Evolutionary conservation across 2,888 invertebrate species (phyloP).

Genomic region (Mesorhabditis spiculigera): DNA sequence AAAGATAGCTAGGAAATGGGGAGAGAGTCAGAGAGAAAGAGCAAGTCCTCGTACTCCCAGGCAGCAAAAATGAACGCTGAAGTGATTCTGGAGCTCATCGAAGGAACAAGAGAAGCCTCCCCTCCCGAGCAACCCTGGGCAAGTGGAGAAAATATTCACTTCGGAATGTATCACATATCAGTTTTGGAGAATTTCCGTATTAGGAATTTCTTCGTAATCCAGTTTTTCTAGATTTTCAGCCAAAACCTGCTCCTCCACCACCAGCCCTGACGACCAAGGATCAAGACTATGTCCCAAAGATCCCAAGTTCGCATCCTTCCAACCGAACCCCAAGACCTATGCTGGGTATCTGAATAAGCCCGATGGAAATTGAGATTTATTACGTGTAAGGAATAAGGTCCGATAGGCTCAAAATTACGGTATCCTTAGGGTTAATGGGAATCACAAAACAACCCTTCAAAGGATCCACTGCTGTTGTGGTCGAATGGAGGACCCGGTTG

Average conservation of each 20-base stretch:
- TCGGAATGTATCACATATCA: no score
- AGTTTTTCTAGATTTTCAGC: background rate
- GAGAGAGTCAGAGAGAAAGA: no score
- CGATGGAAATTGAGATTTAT: background rate
- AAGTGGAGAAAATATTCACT: background rate
- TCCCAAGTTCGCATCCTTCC: background rate
- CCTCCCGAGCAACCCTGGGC: slow-evolving; percentile 1
- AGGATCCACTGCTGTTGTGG: slow-evolving; percentile 61
- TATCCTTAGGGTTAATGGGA: slow-evolving; percentile 59
- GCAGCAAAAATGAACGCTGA: slow-evolving; percentile 2
- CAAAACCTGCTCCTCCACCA: slow-evolving; percentile 5
- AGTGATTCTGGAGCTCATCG: background rate
- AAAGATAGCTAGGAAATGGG: no score
- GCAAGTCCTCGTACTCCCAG: background rate
- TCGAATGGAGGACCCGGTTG: slow-evolving; percentile 63
- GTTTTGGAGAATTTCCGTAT: background rate
- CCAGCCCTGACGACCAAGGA: background rate
- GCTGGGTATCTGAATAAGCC: background rate
- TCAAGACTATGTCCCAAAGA: background rate
- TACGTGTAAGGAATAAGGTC: background rate
- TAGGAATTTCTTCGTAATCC: background rate
- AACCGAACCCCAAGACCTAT: background rate
- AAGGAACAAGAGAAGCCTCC: background rate
- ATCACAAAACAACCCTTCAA: slow-evolving; percentile 55
- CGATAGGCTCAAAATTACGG: background rate